These are phyloP conservation scores for Propithecus deckenii DNA, from an alignment of 2,797 vertebrate species.

Conservation along the genomic window DNA sequence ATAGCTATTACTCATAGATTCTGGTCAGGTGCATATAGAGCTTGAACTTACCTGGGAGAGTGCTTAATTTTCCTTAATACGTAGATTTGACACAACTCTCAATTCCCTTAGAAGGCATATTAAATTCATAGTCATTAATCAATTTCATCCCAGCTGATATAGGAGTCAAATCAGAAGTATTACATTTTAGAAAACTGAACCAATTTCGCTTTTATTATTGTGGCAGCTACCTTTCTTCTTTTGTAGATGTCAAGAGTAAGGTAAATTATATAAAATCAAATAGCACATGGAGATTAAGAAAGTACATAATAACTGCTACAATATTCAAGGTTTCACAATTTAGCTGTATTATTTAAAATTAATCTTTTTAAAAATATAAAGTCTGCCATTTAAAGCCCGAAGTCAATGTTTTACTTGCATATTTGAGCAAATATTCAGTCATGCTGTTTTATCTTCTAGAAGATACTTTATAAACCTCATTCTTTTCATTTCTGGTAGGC, in stretches of 20 bases:
- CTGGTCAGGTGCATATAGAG: not conserved
- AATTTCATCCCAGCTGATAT: not conserved
- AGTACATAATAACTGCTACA: not conserved
- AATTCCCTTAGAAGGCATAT: not conserved
- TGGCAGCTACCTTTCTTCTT: not conserved
- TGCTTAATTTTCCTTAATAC: not conserved
- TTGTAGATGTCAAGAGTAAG: not conserved
- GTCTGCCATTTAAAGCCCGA: not conserved
- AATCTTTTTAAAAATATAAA: not conserved
- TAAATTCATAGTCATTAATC: not conserved
- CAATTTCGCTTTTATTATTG: not conserved
- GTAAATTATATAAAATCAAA: not conserved
- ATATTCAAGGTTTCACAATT: not conserved
- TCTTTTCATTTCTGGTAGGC: constrained; percentile 36
- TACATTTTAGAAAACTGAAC: not conserved
- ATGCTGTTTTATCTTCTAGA: constrained; percentile 23
- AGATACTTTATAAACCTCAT: constrained; percentile 45
- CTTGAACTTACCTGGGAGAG: not conserved
- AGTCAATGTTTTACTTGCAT: not conserved
- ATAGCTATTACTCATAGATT: not conserved
- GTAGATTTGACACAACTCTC: not conserved
- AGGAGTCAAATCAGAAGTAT: not conserved
- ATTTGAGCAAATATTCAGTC: not conserved
- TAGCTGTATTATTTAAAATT: not conserved
- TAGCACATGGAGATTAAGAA: not conserved